Evolutionary conservation across 2,113 vertebrate genomes (phyloP), one percentile per base, ranked within the genome.

Genomic region (Petroica traversi): DNA sequence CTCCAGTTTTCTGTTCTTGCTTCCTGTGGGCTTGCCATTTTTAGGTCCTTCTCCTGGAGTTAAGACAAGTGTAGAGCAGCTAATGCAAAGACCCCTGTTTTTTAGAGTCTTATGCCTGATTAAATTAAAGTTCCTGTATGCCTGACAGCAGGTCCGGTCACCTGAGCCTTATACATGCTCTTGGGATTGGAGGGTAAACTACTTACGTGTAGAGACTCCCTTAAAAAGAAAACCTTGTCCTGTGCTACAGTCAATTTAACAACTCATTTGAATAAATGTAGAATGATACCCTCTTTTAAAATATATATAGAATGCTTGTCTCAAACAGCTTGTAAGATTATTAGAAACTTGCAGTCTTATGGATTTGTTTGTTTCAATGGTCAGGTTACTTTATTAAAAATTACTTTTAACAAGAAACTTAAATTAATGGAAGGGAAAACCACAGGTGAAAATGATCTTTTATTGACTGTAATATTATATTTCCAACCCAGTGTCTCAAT

Each of bases 221-320:
- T 91, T 79, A 79, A 89, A 95, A 95, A 67, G 89, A 91, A 71
- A 72, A 92, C 84, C 62, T 94, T 91, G 89, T 95, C 48, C 86
- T 87, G 24, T 82, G 81, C 87, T 89, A 76, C 2, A 26, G 62
- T 87, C 58, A 63, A 41, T 76, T 95, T 96, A 88, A 88, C 62
- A 91, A 73, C 87, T 96, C 51, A 91, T 95, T 95, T 97, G 91
- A 95, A 91, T 94, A 92, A 92, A 85, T 88, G 38, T 79, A 94
- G 74, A 94, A 94, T 88, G 89, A 85, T 77, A 71, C 29, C 41
- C 46, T 89, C 81, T 94, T 97, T 95, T 68, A 92, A 95, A 95
- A 87, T 93, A 79, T 88, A 75, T 90, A 55, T 63, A 88, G 71
- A 89, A 85, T 94, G 43, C 72, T 91, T 76, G 51, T 76, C 38